Evolutionary conservation across 1,140 invertebrate genomes (phyloP).

Genomic region (Galleria mellonella): DNA sequence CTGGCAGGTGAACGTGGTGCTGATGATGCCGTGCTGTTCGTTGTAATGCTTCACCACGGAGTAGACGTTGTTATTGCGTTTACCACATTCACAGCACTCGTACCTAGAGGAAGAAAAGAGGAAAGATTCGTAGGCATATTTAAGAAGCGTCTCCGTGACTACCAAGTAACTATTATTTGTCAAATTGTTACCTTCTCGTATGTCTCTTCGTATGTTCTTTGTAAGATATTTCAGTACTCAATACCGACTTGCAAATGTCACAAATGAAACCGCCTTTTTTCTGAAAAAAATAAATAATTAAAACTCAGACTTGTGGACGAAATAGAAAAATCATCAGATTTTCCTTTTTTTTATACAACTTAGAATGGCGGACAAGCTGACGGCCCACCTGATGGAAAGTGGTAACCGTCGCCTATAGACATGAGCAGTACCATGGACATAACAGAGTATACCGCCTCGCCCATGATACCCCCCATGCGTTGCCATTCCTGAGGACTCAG

Average conservation of each 20-base stretch:
- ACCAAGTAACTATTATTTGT: background rate
- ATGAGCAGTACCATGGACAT: too few relatives aligned
- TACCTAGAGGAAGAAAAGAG: slow-evolving; percentile 22
- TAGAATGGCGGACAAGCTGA: too few relatives aligned
- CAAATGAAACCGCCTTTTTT: slow-evolving; percentile 21
- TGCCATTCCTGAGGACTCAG: too few relatives aligned
- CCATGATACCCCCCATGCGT: too few relatives aligned
- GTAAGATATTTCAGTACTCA: slow-evolving; percentile 24
- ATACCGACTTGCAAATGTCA: slow-evolving; percentile 34
- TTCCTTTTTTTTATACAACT: too few relatives aligned
- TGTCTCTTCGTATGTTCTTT: slow-evolving; percentile 41
- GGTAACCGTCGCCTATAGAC: too few relatives aligned
- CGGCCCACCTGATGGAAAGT: too few relatives aligned
- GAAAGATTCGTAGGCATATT: too few relatives aligned
- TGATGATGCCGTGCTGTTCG: slow-evolving; percentile 26
- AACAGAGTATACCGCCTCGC: too few relatives aligned
- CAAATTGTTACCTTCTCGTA: slow-evolving; percentile 25
- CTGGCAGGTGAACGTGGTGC: slow-evolving; percentile 20
- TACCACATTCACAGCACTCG: slow-evolving; percentile 34
- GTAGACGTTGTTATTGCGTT: slow-evolving; percentile 25
- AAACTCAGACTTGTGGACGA: background rate
- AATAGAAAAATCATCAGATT: too few relatives aligned
- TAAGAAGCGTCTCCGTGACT: background rate
- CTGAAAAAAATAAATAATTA: slow-evolving; percentile 17
- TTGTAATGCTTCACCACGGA: slow-evolving; percentile 38